A percentile compares a stretch with the other conserved stretches of the same genome.
Evolutionary conservation across 2,113 vertebrate species (phyloP).

Genomic region (Dasyprocta punctata): DNA sequence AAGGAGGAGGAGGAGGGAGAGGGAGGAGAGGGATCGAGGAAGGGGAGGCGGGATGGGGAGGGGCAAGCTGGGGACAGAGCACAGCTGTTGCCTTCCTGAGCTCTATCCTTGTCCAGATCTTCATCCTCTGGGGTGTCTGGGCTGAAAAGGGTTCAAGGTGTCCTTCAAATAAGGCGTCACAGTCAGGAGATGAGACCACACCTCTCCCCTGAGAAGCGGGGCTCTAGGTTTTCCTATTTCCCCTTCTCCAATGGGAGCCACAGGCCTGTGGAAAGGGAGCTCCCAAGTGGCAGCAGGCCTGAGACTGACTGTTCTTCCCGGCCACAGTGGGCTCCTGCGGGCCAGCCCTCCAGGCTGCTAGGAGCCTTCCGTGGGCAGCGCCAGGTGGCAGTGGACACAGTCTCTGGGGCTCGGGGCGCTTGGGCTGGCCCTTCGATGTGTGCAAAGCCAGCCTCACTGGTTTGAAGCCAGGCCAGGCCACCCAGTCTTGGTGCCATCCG

Average conservation of each 20-base stretch:
- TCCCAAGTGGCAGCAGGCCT: background rate
- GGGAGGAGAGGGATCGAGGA: too few species aligned
- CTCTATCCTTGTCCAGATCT: background rate
- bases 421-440: background rate
- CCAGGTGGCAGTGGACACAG: background rate
- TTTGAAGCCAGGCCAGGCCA: background rate
- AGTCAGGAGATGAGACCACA: background rate
- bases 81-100: background rate
- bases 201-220: background rate
- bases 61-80: background rate
- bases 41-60: background rate
- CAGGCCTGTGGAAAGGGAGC: background rate
- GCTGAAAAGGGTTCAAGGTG: background rate
- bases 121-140: slow-evolving; percentile 2
- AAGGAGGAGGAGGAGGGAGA: too few species aligned
- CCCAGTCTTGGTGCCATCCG: background rate
- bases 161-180: background rate
- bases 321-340: background rate
- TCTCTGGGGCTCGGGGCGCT: background rate
- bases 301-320: background rate
- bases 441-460: background rate
- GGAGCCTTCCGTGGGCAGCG: background rate
- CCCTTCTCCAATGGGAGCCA: background rate
- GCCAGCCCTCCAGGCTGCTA: rapidly evolving
- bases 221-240: background rate